A percentile compares a stretch with the other conserved stretches of the same genome.
phyloP scores from a whole-genome alignment of 2,888 invertebrate species.

The Erebia palarica region DNA sequence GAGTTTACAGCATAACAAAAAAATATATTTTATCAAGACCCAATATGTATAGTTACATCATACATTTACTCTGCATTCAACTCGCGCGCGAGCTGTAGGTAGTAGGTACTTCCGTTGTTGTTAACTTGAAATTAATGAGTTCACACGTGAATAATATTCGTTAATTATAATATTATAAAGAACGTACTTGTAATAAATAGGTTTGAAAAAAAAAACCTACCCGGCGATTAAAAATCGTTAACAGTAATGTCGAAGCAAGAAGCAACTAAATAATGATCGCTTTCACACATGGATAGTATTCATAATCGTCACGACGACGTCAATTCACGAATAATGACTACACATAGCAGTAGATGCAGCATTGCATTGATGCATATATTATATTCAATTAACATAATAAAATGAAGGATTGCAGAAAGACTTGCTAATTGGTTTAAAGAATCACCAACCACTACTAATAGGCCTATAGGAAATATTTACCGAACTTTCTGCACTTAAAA shows the following conservation, averaged over 20 bases:
- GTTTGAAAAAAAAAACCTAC: background rate
- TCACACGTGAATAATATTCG: no score
- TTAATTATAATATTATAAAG: no score
- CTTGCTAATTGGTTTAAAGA: slow-evolving; percentile 26
- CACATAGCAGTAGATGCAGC: slow-evolving; percentile 37
- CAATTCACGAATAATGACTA: slow-evolving; percentile 36
- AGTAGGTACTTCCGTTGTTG: no score
- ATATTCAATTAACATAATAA: slow-evolving; percentile 34
- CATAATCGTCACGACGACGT: slow-evolving; percentile 36
- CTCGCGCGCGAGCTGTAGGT: no score
- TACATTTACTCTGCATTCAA: no score
- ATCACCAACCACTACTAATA: slow-evolving; percentile 27
- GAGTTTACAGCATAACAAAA: no score
- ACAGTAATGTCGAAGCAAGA: slow-evolving; percentile 27
- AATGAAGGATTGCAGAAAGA: slow-evolving; percentile 29
- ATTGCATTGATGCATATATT: slow-evolving; percentile 33
- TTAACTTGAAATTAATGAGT: no score
- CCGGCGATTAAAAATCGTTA: slow-evolving; percentile 21
- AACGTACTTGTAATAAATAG: background rate
- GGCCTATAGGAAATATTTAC: slow-evolving; percentile 6
- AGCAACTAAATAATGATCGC: slow-evolving; percentile 35
- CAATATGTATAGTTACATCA: no score
- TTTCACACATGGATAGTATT: slow-evolving; percentile 35
- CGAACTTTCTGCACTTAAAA: no score
- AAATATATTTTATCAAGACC: no score